phyloP scores from a whole-genome alignment of 1,140 invertebrate species.

The Daktulosphaira vitifoliae region DNA sequence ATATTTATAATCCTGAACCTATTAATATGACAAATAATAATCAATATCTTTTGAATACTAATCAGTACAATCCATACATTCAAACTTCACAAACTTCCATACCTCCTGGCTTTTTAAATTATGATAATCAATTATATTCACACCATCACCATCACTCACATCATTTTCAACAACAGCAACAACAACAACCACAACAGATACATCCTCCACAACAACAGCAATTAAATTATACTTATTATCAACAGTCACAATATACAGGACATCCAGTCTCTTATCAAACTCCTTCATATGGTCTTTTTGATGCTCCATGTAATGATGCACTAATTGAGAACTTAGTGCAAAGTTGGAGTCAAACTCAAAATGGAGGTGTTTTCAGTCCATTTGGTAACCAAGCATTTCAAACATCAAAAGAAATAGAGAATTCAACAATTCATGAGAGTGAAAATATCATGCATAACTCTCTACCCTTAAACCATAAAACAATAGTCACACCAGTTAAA shows the following conservation, averaged over 20 bases:
- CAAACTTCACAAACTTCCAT: conserved; percentile 20
- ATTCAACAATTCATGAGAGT: conserved; percentile 22
- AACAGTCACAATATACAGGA: conserved; percentile 23
- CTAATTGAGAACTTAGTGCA: conserved; percentile 65
- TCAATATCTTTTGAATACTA: conserved; percentile 13
- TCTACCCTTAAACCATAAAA: conserved; percentile 43
- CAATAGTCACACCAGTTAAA: conserved; percentile 45
- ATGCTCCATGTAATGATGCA: conserved; percentile 37
- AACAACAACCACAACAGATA: background rate
- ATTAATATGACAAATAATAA: conserved; percentile 23
- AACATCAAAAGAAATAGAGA: conserved; percentile 34
- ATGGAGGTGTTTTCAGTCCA: conserved; percentile 63
- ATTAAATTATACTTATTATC: conserved; percentile 17
- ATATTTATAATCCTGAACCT: conserved; percentile 18
- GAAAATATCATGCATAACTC: conserved; percentile 36
- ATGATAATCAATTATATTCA: conserved; percentile 16
- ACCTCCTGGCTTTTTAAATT: conserved; percentile 18
- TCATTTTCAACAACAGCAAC: background rate
- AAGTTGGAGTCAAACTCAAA: conserved; percentile 72
- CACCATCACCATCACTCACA: background rate
- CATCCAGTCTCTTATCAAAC: conserved; percentile 18
- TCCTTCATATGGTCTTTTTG: conserved; percentile 36
- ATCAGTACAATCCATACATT: conserved; percentile 22
- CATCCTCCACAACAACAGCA: conserved; percentile 30
- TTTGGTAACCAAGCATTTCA: conserved; percentile 49